These are phyloP conservation scores for Coreius guichenoti DNA, from an alignment of 2,797 vertebrate genomes.

Conservation along the genomic window DNA sequence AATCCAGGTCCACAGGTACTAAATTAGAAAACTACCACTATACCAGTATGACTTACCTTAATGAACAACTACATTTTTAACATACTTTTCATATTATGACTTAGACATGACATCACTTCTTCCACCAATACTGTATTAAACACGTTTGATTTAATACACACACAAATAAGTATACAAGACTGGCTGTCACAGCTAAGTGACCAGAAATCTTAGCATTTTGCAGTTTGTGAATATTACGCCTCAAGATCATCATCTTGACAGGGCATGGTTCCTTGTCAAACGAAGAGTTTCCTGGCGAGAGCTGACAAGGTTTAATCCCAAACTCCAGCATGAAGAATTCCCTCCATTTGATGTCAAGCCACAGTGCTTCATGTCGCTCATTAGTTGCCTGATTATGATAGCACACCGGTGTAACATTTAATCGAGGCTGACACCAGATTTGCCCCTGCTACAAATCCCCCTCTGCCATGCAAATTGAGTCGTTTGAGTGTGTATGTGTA, in stretches of 20 bases:
- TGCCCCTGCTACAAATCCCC: conserved; percentile 99
- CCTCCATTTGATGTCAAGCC: conserved; percentile 60
- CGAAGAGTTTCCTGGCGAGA: background rate
- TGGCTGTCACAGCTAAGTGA: conserved; percentile 88
- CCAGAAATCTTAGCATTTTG: conserved; percentile 88
- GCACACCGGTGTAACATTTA: conserved; percentile 99
- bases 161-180: conserved; percentile 93
- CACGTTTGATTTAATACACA: conserved; percentile 85
- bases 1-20: background rate
- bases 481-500: conserved; percentile 83
- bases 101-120: background rate
- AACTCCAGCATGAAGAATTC: conserved; percentile 87
- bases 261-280: conserved; percentile 14
- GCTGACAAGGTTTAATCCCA: conserved; percentile 38
- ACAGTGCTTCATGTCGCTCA: conserved; percentile 79
- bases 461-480: conserved; percentile 97
- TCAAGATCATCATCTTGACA: background rate
- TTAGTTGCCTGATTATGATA: conserved; percentile 99
- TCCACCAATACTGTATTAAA: conserved; percentile 62
- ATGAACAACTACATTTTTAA: background rate
- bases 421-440: conserved; percentile 99
- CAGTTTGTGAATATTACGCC: conserved; percentile 78
- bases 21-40: background rate
- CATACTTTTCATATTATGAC: background rate
- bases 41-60: background rate